phyloP scores from a whole-genome alignment of 2,113 vertebrate genomes.

The Mormyrus lacerda region DNA sequence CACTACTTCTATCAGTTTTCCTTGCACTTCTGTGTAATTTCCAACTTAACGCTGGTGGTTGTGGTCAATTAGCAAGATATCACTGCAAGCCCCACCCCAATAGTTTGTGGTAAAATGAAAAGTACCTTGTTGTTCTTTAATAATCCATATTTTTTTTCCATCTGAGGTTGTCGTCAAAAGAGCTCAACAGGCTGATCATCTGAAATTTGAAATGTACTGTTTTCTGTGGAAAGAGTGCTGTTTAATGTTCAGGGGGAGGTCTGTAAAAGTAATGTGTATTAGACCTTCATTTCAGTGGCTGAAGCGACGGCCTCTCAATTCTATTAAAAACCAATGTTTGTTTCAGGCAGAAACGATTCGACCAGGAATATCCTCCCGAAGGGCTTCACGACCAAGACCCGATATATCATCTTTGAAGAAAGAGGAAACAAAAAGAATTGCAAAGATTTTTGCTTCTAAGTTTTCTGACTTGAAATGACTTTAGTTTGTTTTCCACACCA shows the following conservation, averaged over 20 bases:
- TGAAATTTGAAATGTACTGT: background rate
- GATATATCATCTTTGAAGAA: constrained; percentile 48
- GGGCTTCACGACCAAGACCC: constrained; percentile 44
- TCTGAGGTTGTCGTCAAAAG: background rate
- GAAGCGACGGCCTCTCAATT: background rate
- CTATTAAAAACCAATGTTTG: constrained; percentile 2
- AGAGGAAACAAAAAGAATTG: constrained; percentile 73
- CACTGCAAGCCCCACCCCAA: too few species aligned
- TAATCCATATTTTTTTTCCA: background rate
- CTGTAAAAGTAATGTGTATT: background rate
- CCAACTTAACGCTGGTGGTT: too few species aligned
- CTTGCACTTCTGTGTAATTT: too few species aligned
- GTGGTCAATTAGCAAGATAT: too few species aligned
- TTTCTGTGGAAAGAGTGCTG: background rate
- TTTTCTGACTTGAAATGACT: constrained; percentile 54
- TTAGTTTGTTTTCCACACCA: background rate
- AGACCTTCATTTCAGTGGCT: background rate
- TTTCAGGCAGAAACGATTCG: constrained; percentile 36
- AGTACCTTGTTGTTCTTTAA: background rate
- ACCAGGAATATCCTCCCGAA: constrained; percentile 27
- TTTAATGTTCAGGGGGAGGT: background rate
- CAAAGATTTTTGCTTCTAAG: constrained; percentile 76
- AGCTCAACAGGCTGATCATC: background rate
- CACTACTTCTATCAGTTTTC: too few species aligned
- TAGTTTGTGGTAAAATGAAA: too few species aligned